Evolutionary conservation across 2,888 invertebrate species (phyloP), one percentile per base, ranked within the genome.

Genomic region (Tortricodes alternella): DNA sequence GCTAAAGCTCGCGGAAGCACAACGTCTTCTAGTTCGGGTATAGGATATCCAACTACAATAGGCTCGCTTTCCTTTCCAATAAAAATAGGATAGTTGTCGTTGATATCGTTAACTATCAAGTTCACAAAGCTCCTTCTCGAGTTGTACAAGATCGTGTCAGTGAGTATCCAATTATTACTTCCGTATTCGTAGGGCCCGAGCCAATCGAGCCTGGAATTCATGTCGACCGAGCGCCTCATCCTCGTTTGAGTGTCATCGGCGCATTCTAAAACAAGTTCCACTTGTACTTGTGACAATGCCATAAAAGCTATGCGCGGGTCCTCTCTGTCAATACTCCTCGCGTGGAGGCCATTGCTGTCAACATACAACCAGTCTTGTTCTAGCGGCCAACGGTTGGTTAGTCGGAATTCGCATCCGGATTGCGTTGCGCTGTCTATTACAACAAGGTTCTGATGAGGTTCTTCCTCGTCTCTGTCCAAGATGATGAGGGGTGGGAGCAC

Each of bases 81-180:
- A 62, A 92, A 92, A 71, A 83, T 74, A 0, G 92, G 92, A 3
- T 62, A 34, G 62, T 92, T 88, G 61, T 92, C 92, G 64, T 92
- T 92, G n/a, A 88, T 87, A 61, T 92, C 92, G 15, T 87, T 86
- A 0, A 92, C 88, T 55, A 92, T 85, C 38, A 92, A 69, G 60
- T 89, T 89, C 1, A 92, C 82, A 27, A 89, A 71, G 62, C 85
- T 89, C 38, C 82, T 72, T 60, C 82, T 75, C 0, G 83, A 66
- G 53, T 89, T 80, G 64, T 77, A 85, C 2, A 61, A 59, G 44
- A 91, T 89, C 3, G 83, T 70, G 46, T 89, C 83, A 8, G 87
- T 76, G 32, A 87, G 68, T 24, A 90, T 67, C 89, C 92, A 92
- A 63, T 75, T 78, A 59, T 78, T 83, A 16, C 69, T 66, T 15